phyloP scores from a whole-genome alignment of 2,113 vertebrate genomes.

The Dascyllus trimaculatus region DNA sequence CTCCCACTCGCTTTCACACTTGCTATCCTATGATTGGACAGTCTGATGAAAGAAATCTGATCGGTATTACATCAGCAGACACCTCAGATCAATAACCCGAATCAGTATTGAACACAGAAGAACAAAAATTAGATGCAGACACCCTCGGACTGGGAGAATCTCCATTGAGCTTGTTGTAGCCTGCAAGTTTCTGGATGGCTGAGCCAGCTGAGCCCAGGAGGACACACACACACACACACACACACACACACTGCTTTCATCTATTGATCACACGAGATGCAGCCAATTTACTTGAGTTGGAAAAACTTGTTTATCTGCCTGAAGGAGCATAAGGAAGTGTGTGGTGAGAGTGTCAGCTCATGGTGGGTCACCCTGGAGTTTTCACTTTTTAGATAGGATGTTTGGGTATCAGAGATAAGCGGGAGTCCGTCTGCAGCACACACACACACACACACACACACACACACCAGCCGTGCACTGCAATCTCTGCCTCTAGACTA shows the following conservation, averaged over 20 bases:
- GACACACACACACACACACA: slow-evolving; percentile 16
- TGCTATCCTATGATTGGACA: not conserved
- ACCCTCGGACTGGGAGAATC: slow-evolving; percentile 11
- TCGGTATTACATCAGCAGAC: slow-evolving; percentile 6
- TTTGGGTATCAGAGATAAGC: slow-evolving; percentile 25
- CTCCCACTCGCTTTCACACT: too few relatives aligned
- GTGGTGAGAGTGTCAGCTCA: slow-evolving; percentile 14
- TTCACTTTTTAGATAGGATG: slow-evolving; percentile 23
- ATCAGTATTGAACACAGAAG: not conserved
- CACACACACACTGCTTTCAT: slow-evolving; percentile 11
- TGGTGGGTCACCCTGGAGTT: slow-evolving; percentile 29
- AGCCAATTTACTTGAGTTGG: slow-evolving; percentile 50
- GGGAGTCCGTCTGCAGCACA: not conserved
- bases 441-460: slow-evolving; percentile 4
- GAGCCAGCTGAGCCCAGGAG: slow-evolving; percentile 34
- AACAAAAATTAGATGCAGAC: slow-evolving; percentile 17
- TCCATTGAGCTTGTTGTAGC: not conserved
- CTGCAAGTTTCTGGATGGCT: slow-evolving; percentile 39
- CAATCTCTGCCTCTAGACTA: slow-evolving; percentile 8
- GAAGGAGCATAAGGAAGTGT: slow-evolving; percentile 7
- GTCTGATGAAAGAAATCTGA: not conserved
- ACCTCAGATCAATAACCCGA: slow-evolving; percentile 22
- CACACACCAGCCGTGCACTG: not conserved
- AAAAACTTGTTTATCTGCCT: not conserved
- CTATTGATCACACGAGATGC: slow-evolving; percentile 49